These are phyloP conservation scores for Temnothorax curvispinosus DNA, from an alignment of 1,140 invertebrate genomes.

Conservation along the genomic window DNA sequence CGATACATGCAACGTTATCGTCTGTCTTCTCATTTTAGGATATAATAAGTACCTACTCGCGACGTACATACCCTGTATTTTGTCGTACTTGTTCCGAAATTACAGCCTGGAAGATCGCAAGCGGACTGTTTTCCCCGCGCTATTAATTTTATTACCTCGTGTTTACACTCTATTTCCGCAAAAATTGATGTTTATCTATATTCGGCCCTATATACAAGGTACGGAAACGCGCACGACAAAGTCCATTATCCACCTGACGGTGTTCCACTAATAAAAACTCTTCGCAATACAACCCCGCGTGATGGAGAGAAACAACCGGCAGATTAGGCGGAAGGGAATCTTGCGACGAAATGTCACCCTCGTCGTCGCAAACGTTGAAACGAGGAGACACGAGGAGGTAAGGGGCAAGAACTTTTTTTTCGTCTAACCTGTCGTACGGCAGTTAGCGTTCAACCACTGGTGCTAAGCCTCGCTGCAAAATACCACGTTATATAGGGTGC, in stretches of 20 bases:
- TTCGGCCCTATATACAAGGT: not conserved
- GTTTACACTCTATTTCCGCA: slow-evolving; percentile 32
- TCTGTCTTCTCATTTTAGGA: not conserved
- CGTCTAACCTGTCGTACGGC: slow-evolving; percentile 65
- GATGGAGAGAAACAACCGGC: slow-evolving; percentile 7
- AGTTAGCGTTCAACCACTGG: slow-evolving; percentile 70
- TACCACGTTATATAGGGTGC: slow-evolving; percentile 54
- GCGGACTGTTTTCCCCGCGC: not conserved
- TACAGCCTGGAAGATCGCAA: not conserved
- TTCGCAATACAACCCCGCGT: not conserved
- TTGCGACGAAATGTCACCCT: slow-evolving; percentile 24
- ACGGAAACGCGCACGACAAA: slow-evolving; percentile 34
- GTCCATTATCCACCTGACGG: slow-evolving; percentile 37
- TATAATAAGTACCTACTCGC: not conserved
- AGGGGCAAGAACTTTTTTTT: slow-evolving; percentile 57
- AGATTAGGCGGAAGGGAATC: slow-evolving; percentile 36
- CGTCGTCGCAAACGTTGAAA: slow-evolving; percentile 35
- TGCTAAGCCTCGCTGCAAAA: slow-evolving; percentile 38
- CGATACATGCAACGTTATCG: not conserved
- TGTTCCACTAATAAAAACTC: slow-evolving; percentile 31
- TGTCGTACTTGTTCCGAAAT: slow-evolving; percentile 3
- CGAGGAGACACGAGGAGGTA: not conserved
- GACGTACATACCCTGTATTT: not conserved
- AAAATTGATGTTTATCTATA: slow-evolving; percentile 25
- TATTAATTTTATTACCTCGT: slow-evolving; percentile 46